Conservation (phyloP, 53 echinoderm and acorn worm species). For the Echinarachnius parma region DNA sequence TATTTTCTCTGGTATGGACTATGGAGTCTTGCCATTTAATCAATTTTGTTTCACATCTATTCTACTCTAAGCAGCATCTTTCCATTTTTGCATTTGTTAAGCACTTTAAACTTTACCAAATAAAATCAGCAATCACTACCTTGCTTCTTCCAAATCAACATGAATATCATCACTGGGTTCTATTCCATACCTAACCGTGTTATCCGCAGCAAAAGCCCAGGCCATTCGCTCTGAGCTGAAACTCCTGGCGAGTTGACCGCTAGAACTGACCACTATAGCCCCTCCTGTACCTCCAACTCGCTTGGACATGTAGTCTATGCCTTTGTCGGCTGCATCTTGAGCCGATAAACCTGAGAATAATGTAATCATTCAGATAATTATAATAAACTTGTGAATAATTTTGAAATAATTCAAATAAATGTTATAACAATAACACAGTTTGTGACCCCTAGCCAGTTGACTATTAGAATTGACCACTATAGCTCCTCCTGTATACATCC, state of each 20-base stretch:
- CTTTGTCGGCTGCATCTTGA: slow-evolving; percentile 72
- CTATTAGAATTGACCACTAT: slow-evolving; percentile 71
- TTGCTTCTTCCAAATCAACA: too few relatives aligned
- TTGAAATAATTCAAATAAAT: too few relatives aligned
- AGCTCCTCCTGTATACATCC: slow-evolving; percentile 63
- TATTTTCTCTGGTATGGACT: too few relatives aligned
- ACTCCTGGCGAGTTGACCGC: slow-evolving; percentile 65
- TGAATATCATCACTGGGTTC: slow-evolving; percentile 54
- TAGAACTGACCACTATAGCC: slow-evolving; percentile 64
- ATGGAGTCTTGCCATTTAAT: too few relatives aligned
- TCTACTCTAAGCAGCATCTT: too few relatives aligned
- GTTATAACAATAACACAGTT: too few relatives aligned
- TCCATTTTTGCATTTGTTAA: too few relatives aligned
- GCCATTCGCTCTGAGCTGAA: slow-evolving; percentile 79
- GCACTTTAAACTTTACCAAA: too few relatives aligned
- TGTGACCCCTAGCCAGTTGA: slow-evolving; percentile 64
- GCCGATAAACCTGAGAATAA: slow-evolving; percentile 65
- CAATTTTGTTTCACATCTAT: too few relatives aligned
- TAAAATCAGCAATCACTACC: too few relatives aligned
- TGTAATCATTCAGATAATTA: too few relatives aligned
- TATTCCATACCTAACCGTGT: slow-evolving; percentile 59
- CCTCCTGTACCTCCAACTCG: slow-evolving; percentile 66
- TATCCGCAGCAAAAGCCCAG: slow-evolving; percentile 70
- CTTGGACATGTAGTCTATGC: slow-evolving; percentile 58
- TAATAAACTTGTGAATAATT: too few relatives aligned